phyloP scores from a whole-genome alignment of 2,113 vertebrate genomes.

The Ailurus styani region DNA sequence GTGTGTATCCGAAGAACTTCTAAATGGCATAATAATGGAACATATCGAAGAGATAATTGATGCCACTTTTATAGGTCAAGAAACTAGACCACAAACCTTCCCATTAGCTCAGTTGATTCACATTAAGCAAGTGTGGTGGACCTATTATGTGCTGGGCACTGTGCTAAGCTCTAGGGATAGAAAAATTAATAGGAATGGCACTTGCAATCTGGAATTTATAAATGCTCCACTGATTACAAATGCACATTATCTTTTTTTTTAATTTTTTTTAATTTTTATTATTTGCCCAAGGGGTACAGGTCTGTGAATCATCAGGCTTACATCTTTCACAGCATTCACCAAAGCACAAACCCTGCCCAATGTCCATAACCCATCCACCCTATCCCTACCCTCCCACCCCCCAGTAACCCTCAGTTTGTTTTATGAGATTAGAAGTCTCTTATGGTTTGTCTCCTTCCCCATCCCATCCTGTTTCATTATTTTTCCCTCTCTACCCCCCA shows the following conservation, averaged over 20 bases:
- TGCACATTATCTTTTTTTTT: neutral
- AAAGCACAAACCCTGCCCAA: no score
- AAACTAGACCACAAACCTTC: neutral
- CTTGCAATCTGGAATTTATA: neutral
- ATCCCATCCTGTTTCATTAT: no score
- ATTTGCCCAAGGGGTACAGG: no score
- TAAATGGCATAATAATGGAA: neutral
- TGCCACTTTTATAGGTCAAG: neutral
- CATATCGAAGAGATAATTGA: neutral
- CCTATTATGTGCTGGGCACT: neutral
- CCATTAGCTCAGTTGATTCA: neutral
- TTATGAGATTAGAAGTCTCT: no score
- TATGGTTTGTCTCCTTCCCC: no score
- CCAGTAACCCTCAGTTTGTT: no score
- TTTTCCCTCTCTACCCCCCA: no score
- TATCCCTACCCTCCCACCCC: no score
- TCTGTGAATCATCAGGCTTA: no score
- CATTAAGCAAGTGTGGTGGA: neutral
- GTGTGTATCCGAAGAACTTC: neutral
- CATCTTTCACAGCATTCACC: no score
- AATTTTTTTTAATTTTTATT: no score
- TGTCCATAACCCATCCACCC: no score
- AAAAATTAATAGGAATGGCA: neutral
- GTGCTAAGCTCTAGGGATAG: neutral
- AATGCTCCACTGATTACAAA: neutral